Base-by-base conservation (phyloP, 2,113 vertebrate genomes). In the Phodopus roborovskii region DNA sequence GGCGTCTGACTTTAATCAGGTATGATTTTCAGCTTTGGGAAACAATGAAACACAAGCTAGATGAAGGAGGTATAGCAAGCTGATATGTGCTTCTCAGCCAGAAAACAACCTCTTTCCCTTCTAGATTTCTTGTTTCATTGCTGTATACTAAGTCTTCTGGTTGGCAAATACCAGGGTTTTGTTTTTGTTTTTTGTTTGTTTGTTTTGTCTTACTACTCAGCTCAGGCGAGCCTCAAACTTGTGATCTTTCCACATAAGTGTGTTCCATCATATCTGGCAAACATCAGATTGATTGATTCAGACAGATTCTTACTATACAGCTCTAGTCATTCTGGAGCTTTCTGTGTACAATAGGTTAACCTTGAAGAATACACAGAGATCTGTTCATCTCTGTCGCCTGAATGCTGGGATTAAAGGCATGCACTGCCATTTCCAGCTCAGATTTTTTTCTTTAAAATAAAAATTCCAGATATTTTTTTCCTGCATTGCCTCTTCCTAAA, bases 11-110 rank as follows among this genome's bases (percentile, higher is more conserved):
- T 97, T 91, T 60, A 86, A 42, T 70, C 68, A 88, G 66, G 90
- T 97, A 58, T 92, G 92, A 97, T 93, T 96, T 94, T 97, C 92
- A 97, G 81, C 15, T 74, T 87, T 50, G 75, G 68, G 39, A 88
- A 96, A 87, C 15, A 64, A 84, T 93, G 82, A 50, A 77, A 94
- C 36, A 78, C n/a, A 83, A 96, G 79, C 77, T 70, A 89, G 92
- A 95, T 28, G 64, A 68, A 70, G 33, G 48, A 19, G 60, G 33
- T 45, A 92, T 84, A 82, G 30, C n/a, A 90, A 90, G 20, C 30
- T 82, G 56, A 33, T 74, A 71, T 50, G 16, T 62, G 42, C n/a
- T 96, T 92, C 68, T 42, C 28, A 78, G 62, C 78, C 87, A 91
- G 81, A 91, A 17, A 78, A 24, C 22, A 39, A 56, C 42, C 9